These are phyloP conservation scores for Drosophila rhopaloa DNA, from an alignment of 1,140 invertebrate genomes.

Conservation along the genomic window DNA sequence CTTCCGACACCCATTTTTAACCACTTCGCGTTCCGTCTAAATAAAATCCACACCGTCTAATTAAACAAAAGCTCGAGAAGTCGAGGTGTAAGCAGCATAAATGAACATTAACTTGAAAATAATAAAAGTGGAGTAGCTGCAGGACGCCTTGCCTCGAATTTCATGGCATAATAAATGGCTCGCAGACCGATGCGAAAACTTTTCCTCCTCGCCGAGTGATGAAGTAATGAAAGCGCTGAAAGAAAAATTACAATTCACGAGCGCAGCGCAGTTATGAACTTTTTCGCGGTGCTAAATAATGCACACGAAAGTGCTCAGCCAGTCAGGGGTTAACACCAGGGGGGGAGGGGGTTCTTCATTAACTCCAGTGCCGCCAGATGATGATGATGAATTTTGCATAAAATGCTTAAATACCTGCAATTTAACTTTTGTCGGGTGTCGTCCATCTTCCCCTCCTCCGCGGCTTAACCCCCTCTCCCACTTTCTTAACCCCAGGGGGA, in stretches of 20 bases:
- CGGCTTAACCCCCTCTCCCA: not conserved
- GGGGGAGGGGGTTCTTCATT: conserved; percentile 41
- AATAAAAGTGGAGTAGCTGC: conserved; percentile 67
- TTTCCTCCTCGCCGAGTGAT: conserved; percentile 51
- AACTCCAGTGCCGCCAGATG: conserved; percentile 56
- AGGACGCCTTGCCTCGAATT: conserved; percentile 64
- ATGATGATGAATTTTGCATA: conserved; percentile 83
- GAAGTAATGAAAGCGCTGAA: conserved; percentile 79
- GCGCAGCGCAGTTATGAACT: conserved; percentile 78
- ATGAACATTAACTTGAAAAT: conserved; percentile 82
- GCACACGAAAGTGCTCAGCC: conserved; percentile 62
- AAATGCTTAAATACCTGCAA: conserved; percentile 84
- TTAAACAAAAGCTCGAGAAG: conserved; percentile 78
- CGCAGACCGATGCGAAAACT: conserved; percentile 57
- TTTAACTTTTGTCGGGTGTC: conserved; percentile 74
- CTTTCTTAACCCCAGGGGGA: not conserved
- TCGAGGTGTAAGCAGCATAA: conserved; percentile 80
- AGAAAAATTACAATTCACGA: conserved; percentile 82
- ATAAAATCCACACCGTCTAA: conserved; percentile 79
- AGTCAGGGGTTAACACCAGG: conserved; percentile 23
- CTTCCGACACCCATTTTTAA: conserved; percentile 19
- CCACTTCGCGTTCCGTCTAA: conserved; percentile 37
- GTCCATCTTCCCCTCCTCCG: conserved; percentile 24
- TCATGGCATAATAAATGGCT: conserved; percentile 81
- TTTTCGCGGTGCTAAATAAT: conserved; percentile 82